Evolutionary conservation across 2,888 invertebrate genomes (phyloP).

Genomic region (Sepioteuthis lessoniana): DNA sequence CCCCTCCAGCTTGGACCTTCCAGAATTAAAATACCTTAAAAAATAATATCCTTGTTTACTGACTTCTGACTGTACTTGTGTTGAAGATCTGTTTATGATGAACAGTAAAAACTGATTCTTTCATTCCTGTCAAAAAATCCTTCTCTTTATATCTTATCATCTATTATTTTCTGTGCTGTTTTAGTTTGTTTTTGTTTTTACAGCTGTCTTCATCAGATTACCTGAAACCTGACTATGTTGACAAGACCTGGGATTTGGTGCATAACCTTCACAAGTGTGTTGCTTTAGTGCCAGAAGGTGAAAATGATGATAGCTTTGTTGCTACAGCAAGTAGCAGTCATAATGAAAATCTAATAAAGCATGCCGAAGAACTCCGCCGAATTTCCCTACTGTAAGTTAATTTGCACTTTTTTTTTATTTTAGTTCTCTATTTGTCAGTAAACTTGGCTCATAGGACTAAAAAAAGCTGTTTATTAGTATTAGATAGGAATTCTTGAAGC

Average conservation of each 20-base stretch:
- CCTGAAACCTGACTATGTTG: constrained; percentile 54
- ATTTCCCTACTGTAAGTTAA: constrained; percentile 57
- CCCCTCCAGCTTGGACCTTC: no score
- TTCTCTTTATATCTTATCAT: no score
- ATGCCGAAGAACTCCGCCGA: constrained; percentile 55
- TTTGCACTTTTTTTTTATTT: background rate
- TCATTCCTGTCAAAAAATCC: background rate
- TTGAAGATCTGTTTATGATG: no score
- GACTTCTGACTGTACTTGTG: no score
- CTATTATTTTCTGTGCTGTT: no score
- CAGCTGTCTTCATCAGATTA: constrained; percentile 61
- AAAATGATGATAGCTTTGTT: constrained; percentile 45
- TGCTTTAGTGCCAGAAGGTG: constrained; percentile 51
- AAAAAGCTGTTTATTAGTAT: no score
- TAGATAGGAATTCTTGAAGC: no score
- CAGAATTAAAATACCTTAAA: no score
- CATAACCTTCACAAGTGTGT: constrained; percentile 61
- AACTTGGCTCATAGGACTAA: background rate
- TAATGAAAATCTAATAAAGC: constrained; percentile 53
- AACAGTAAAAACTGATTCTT: no score
- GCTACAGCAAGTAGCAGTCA: constrained; percentile 43
- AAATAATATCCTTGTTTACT: no score
- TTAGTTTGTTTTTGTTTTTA: background rate
- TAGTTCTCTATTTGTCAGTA: background rate
- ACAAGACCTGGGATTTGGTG: constrained; percentile 56